These are phyloP conservation scores for Bombus breviceps DNA, from an alignment of 1,140 invertebrate genomes.

Conservation along the genomic window DNA sequence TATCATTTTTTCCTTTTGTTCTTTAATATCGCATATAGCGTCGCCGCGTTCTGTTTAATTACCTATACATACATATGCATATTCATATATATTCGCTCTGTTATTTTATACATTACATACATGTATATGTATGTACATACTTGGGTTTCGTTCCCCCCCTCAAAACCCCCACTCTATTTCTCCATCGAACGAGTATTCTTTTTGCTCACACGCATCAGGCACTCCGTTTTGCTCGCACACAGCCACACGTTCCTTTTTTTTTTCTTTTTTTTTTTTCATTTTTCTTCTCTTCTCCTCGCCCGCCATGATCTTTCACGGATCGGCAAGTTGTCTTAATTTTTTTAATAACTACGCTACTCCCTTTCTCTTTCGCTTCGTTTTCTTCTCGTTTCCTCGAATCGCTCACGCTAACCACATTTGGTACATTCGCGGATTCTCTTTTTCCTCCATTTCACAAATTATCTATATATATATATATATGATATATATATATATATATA, in stretches of 20 bases:
- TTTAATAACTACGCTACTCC: conserved; percentile 56
- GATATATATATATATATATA: conserved; percentile 65
- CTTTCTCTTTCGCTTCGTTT: conserved; percentile 4
- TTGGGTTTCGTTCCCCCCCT: conserved; percentile 38
- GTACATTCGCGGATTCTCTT: conserved; percentile 22
- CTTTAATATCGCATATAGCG: conserved; percentile 70
- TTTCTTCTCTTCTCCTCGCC: background rate
- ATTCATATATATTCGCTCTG: conserved; percentile 74
- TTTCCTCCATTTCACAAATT: conserved; percentile 21
- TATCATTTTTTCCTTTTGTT: background rate
- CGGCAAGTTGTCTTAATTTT: conserved; percentile 46
- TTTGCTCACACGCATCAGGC: conserved; percentile 46
- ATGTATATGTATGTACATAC: conserved; percentile 77
- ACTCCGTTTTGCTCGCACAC: conserved; percentile 51
- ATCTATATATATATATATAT: conserved; percentile 62
- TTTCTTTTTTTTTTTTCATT: conserved; percentile 18
- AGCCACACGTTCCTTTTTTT: conserved; percentile 34
- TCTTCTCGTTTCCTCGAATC: conserved; percentile 29
- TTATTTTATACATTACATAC: conserved; percentile 76
- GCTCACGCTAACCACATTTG: conserved; percentile 52
- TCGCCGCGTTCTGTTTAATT: conserved; percentile 64
- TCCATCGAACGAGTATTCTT: conserved; percentile 19
- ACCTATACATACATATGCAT: conserved; percentile 79
- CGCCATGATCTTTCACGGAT: conserved; percentile 33
- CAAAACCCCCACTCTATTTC: background rate